Evolutionary conservation across 2,113 vertebrate genomes (phyloP).

Genomic region (Lepus americanus): DNA sequence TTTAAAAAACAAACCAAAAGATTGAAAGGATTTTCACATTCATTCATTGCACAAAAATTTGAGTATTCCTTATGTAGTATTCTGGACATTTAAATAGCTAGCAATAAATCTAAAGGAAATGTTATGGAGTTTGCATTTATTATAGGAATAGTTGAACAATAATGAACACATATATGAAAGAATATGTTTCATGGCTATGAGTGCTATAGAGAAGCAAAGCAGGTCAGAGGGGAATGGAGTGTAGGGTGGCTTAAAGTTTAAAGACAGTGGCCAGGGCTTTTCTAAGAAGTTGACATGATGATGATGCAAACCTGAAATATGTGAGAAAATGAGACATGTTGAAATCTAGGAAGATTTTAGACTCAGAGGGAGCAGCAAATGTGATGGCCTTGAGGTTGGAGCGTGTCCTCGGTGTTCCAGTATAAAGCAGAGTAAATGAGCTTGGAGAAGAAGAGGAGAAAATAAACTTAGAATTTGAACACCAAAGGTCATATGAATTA

Average conservation of each 20-base stretch:
- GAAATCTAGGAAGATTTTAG: neutral
- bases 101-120: neutral
- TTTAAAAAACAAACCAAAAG: neutral
- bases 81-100: neutral
- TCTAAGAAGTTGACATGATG: neutral
- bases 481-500: neutral
- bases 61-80: neutral
- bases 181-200: neutral
- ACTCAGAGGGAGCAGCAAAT: neutral
- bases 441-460: neutral
- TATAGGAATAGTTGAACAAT: neutral
- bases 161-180: neutral
- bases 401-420: neutral
- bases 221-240: neutral
- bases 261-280: neutral
- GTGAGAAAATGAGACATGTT: neutral
- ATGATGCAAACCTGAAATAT: neutral
- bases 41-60: neutral
- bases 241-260: neutral
- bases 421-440: neutral
- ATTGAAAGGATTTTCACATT: neutral
- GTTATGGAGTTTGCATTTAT: neutral
- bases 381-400: neutral
- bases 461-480: neutral
- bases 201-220: neutral